Evolutionary conservation across 2,888 invertebrate species (phyloP), one percentile per base, ranked within the genome.

Genomic region (Nomada flava): DNA sequence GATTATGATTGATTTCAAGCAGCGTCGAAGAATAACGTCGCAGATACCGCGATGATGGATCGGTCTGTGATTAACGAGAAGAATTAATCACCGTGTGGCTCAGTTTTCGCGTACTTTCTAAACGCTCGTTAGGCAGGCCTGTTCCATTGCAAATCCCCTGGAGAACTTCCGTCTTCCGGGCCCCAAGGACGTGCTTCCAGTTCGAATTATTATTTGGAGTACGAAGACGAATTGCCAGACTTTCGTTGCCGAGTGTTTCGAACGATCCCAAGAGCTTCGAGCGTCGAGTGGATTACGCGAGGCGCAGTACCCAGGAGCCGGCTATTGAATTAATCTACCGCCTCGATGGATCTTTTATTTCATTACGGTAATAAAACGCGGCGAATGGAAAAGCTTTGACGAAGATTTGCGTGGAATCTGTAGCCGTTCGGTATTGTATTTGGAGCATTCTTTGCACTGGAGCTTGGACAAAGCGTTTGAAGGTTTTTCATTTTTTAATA

Each of bases 191-290:
- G 74, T 29, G 47, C 47, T 13, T 47, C 47, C 23, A 50, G 52
- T 70, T 76, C 69, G 59, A 68, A 77, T 84, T 84, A 84, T 84
- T 84, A 84, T 85, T 83, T 78, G 60, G 70, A 18, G 64, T 47
- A 60, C 63, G 72, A 77, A 77, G 83, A 84, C 73, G 76, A 80
- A 84, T 76, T 63, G 63, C 65, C 20, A 13, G 11, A 60, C 63
- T 47, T 59, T 59, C 63, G 20, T 15, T 18, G 53, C n/a, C 7
- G 52, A 53, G 47, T 64, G 47, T 55, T 11, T 13, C 60, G 55
- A 53, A 70, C 68, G n/a, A 29, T 57, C n/a, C 52, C 42, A n/a
- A 47, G 47, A 36, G 60, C 44, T n/a, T 36, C 42, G 29, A 7
- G 70, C 67, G 53, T 26, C 20, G 64, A 65, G 36, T 72, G 36